These are phyloP conservation scores for Molothrus ater DNA, from an alignment of 2,797 vertebrate genomes.

Conservation along the genomic window DNA sequence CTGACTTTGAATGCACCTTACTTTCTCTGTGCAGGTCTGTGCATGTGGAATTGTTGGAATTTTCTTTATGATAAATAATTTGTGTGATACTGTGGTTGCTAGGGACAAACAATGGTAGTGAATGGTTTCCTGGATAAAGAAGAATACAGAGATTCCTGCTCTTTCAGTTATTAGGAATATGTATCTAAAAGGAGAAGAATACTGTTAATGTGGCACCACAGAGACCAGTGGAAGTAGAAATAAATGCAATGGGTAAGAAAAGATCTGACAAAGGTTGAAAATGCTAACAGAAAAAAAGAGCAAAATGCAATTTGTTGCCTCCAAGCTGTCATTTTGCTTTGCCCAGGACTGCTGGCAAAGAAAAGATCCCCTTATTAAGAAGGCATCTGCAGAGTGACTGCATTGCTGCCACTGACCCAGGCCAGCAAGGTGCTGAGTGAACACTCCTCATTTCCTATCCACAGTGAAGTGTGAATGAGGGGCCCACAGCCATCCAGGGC, in stretches of 20 bases:
- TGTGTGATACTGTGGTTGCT: neutral
- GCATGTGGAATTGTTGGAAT: neutral
- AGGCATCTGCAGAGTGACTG: neutral
- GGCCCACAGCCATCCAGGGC: neutral
- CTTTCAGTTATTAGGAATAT: neutral
- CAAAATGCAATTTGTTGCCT: neutral
- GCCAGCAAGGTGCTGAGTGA: neutral
- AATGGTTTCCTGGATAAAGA: neutral
- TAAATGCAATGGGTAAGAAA: neutral
- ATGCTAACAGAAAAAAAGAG: neutral
- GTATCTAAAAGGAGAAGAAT: neutral
- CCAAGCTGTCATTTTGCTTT: neutral
- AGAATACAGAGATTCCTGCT: neutral
- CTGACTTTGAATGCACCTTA: neutral
- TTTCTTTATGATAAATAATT: neutral
- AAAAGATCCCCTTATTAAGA: constrained; percentile 29
- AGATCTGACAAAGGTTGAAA: neutral
- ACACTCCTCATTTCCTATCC: constrained; percentile 7
- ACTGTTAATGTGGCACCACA: neutral
- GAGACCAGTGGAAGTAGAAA: neutral
- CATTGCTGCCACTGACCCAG: neutral
- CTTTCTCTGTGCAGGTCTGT: neutral
- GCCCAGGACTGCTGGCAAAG: neutral
- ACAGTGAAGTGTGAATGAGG: neutral
- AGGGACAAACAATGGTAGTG: neutral